Evolutionary conservation across 2,113 vertebrate genomes (phyloP).

Genomic region (Apteryx mantelli): DNA sequence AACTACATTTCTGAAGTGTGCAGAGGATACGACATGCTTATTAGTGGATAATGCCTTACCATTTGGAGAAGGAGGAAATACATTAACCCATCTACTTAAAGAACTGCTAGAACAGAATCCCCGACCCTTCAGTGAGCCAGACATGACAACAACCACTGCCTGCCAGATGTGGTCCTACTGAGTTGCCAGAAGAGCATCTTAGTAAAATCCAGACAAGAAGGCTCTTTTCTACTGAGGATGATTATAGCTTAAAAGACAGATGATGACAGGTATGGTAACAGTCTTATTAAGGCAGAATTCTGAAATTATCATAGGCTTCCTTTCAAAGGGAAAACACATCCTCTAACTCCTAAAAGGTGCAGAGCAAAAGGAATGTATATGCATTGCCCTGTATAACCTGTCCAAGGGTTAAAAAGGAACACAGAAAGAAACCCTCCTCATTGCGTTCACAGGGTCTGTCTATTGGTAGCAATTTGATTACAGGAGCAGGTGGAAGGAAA

Average conservation of each 20-base stretch:
- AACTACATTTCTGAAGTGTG: not conserved
- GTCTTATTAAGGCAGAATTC: not conserved
- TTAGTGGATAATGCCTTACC: not conserved
- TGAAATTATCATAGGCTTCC: not conserved
- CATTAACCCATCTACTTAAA: not conserved
- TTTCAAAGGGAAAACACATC: not conserved
- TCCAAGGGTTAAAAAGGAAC: not conserved
- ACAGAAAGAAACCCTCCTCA: not conserved
- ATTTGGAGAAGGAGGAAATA: not conserved
- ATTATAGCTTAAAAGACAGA: not conserved
- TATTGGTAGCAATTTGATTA: not conserved
- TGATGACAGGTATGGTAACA: fast-evolving
- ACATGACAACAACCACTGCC: not conserved
- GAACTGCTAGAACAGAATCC: not conserved
- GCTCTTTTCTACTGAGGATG: not conserved
- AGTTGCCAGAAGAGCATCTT: not conserved
- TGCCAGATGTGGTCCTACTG: not conserved
- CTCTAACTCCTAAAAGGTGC: not conserved
- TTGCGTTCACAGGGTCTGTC: not conserved
- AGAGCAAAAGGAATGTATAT: not conserved
- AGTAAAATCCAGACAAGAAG: not conserved
- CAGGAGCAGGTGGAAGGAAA: not conserved
- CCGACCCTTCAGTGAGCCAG: not conserved
- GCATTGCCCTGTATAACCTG: not conserved
- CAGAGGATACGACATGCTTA: not conserved